Evolutionary conservation across 1,140 invertebrate species (phyloP).

Genomic region (Cepaea nemoralis): DNA sequence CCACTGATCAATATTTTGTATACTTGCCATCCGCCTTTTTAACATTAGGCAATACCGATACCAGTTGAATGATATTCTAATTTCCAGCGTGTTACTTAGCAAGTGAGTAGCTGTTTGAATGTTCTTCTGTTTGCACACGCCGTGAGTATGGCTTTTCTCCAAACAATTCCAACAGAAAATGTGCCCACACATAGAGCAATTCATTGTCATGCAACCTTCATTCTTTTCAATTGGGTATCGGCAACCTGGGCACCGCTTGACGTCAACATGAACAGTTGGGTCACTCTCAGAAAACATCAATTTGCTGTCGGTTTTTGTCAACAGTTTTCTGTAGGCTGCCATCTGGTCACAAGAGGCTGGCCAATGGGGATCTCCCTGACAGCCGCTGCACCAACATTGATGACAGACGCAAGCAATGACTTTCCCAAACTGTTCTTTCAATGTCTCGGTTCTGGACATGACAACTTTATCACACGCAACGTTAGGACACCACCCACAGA

Average conservation of each 20-base stretch:
- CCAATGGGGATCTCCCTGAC: slow-evolving; percentile 19
- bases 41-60: neutral
- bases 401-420: neutral
- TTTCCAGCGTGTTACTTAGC: neutral
- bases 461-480: neutral
- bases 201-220: neutral
- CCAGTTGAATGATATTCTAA: neutral
- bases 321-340: slow-evolving; percentile 27
- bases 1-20: neutral
- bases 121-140: neutral
- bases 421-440: slow-evolving; percentile 21
- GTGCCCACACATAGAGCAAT: neutral
- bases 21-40: neutral
- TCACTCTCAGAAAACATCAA: neutral
- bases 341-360: slow-evolving; percentile 31
- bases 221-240: slow-evolving; percentile 23
- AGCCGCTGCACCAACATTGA: slow-evolving; percentile 14
- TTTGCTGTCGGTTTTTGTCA: slow-evolving; percentile 1
- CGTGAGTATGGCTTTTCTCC: neutral
- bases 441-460: neutral
- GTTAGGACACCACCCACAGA: slow-evolving; percentile 16
- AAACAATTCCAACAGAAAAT: slow-evolving; percentile 20
- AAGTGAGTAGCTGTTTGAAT: neutral
- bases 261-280: neutral
- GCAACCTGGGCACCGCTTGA: slow-evolving; percentile 21